A percentile compares a stretch with the other conserved stretches of the same genome.
phyloP scores from a whole-genome alignment of 92 coral and sea anemone species.

The Phenganax stokvisi region DNA sequence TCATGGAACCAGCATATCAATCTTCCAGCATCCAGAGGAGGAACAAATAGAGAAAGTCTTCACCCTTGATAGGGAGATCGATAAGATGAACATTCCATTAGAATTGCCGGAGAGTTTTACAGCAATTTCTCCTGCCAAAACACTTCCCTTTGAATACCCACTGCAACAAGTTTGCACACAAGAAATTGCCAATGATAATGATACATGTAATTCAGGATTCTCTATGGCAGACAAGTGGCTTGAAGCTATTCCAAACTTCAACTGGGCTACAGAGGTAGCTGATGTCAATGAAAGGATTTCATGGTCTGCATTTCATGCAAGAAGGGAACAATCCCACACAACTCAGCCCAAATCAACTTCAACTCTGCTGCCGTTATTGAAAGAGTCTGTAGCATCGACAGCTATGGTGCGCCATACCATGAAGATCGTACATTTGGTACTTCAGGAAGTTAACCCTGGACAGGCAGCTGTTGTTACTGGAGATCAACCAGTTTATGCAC shows the following conservation, averaged over 20 bases:
- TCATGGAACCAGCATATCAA: conserved; percentile 34
- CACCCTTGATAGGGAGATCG: not conserved
- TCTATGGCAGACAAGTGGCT: conserved; percentile 17
- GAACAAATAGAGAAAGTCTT: not conserved
- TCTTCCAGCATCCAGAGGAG: conserved; percentile 33
- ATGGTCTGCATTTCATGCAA: conserved; percentile 26
- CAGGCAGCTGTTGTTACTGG: conserved; percentile 26
- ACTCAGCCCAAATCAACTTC: conserved; percentile 6
- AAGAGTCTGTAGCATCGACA: conserved; percentile 19
- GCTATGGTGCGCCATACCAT: conserved; percentile 35
- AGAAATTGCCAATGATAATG: not conserved
- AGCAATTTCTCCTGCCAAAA: conserved; percentile 31
- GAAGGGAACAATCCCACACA: not conserved
- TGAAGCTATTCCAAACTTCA: not conserved
- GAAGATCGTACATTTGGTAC: conserved; percentile 9
- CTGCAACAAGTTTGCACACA: conserved; percentile 24
- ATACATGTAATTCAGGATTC: not conserved
- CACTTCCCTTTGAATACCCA: conserved; percentile 24
- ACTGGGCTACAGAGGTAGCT: not conserved
- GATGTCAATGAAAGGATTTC: conserved; percentile 14
- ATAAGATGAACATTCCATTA: conserved; percentile 6
- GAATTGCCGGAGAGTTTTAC: conserved; percentile 29
- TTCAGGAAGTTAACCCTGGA: conserved; percentile 21
- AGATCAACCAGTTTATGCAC: conserved; percentile 42
- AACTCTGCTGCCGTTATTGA: conserved; percentile 20